These are phyloP conservation scores for Nothura maculosa DNA, from an alignment of 2,797 vertebrate species.

Conservation along the genomic window DNA sequence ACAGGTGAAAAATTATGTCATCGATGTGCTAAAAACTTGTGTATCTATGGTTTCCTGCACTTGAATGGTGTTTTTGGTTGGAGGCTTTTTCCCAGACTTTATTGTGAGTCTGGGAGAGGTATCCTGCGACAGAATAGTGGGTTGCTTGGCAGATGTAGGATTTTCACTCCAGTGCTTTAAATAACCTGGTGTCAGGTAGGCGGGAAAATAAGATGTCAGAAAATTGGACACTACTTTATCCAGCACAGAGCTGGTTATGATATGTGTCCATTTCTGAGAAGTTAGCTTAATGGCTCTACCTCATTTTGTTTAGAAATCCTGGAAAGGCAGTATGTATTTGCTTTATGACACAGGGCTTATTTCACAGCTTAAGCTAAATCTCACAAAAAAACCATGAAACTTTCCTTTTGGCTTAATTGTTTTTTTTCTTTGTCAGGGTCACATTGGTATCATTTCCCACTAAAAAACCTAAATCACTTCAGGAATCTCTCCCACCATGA, in stretches of 20 bases:
- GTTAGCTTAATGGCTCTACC: neutral
- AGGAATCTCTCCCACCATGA: neutral
- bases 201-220: neutral
- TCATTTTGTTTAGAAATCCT: neutral
- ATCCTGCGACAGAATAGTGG: neutral
- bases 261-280: neutral
- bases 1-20: neutral
- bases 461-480: neutral
- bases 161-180: conserved; percentile 1
- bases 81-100: neutral
- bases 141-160: neutral
- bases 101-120: neutral
- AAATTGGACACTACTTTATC: neutral
- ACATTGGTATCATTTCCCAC: neutral
- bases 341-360: neutral
- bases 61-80: neutral
- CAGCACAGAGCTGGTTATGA: neutral
- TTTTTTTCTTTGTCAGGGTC: neutral
- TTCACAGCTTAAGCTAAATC: neutral
- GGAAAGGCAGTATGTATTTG: neutral
- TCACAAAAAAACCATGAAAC: neutral
- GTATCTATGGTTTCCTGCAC: neutral
- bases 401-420: neutral
- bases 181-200: neutral
- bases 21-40: neutral